Percentiles rank a stretch among this genome's conserved stretches.
These are phyloP conservation scores for Anhinga rufa DNA, from an alignment of 2,113 vertebrate genomes.

Conservation along the genomic window DNA sequence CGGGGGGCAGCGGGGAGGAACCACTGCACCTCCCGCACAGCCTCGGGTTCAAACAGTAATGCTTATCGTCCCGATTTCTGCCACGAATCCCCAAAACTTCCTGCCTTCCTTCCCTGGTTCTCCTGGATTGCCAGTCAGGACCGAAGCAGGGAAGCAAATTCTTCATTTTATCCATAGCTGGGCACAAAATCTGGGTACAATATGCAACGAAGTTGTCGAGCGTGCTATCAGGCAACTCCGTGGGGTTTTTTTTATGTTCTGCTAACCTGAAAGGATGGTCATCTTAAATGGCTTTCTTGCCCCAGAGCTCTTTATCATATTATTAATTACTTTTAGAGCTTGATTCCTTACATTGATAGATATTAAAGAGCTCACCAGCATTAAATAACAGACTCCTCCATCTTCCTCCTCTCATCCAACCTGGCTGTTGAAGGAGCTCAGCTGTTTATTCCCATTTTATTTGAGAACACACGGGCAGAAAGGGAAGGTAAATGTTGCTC, in stretches of 20 bases:
- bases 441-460: background rate
- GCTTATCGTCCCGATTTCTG: background rate
- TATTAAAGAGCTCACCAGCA: background rate
- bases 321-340: background rate
- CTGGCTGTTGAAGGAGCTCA: background rate
- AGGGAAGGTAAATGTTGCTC: background rate
- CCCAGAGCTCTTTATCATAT: background rate
- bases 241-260: background rate
- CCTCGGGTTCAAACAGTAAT: background rate
- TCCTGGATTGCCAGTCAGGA: background rate
- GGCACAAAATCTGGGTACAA: background rate
- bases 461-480: background rate
- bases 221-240: fast-evolving
- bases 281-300: background rate
- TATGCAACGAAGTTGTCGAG: background rate
- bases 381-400: background rate
- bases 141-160: background rate
- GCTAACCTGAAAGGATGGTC: background rate
- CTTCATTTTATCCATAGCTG: too few species aligned
- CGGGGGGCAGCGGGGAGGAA: too few species aligned
- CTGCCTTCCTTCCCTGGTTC: too few species aligned
- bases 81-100: background rate
- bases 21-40: background rate
- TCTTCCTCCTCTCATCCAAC: background rate
- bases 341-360: background rate